Evolutionary conservation across 2,888 invertebrate species (phyloP).

Genomic region (Phaonia tiefii): DNA sequence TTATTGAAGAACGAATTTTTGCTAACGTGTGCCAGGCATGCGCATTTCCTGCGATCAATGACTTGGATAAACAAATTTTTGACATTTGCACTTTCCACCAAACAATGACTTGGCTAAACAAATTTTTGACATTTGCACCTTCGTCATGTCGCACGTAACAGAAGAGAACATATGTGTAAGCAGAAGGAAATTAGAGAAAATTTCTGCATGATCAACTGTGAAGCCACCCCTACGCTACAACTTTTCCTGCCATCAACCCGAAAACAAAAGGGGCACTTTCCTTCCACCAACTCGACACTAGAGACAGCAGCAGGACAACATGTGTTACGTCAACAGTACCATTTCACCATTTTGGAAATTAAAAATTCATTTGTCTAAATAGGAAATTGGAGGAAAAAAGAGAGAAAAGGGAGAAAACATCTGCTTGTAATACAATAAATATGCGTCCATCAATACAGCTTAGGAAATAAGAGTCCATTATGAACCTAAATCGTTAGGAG

Average conservation of each 20-base stretch:
- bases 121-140: conserved; percentile 38
- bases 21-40: conserved; percentile 54
- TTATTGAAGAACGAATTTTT: conserved; percentile 23
- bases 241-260: too few species aligned
- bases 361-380: too few species aligned
- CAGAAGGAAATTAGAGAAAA: not conserved
- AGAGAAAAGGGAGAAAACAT: conserved; percentile 19
- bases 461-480: conserved; percentile 11
- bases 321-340: conserved; percentile 29
- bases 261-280: conserved; percentile 1
- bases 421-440: conserved; percentile 11
- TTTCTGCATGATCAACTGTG: conserved; percentile 49
- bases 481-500: conserved; percentile 8
- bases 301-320: conserved; percentile 10
- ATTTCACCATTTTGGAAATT: conserved; percentile 1
- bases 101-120: conserved; percentile 26
- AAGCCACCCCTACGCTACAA: conserved; percentile 46
- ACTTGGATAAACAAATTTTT: conserved; percentile 15
- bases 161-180: not conserved
- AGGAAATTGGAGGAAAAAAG: too few species aligned
- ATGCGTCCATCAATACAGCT: not conserved
- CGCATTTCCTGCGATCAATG: conserved; percentile 28
- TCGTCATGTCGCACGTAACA: not conserved
- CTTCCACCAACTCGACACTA: not conserved
- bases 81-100: conserved; percentile 40